Percentiles rank a stretch among this genome's conserved stretches.
These are phyloP conservation scores for Himalopsyche tibetana DNA, from an alignment of 2,888 invertebrate genomes.

Conservation along the genomic window DNA sequence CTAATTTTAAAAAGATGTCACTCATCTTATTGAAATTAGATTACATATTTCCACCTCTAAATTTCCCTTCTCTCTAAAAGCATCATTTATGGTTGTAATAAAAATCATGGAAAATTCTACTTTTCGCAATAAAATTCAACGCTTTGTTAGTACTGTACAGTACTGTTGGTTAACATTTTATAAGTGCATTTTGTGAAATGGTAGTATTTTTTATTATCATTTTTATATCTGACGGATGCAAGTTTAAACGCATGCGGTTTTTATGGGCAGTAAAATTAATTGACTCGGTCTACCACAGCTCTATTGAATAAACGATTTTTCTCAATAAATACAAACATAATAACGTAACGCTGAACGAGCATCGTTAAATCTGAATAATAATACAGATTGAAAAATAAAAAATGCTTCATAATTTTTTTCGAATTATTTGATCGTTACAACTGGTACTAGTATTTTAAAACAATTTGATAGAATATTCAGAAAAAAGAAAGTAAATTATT, in stretches of 20 bases:
- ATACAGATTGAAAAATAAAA: too few species aligned
- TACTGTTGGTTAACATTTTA: not conserved
- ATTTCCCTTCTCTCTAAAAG: conserved; percentile 10
- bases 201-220: conserved; percentile 2
- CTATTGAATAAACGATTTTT: not conserved
- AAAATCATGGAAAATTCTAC: conserved; percentile 26
- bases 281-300: conserved; percentile 9
- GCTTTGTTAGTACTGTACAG: not conserved
- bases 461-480: too few species aligned
- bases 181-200: conserved; percentile 23
- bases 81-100: conserved; percentile 27
- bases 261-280: conserved; percentile 18
- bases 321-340: too few species aligned
- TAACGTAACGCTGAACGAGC: too few species aligned
- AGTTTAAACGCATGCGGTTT: conserved; percentile 32
- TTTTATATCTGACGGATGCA: conserved; percentile 34
- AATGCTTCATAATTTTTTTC: too few species aligned
- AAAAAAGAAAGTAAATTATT: too few species aligned
- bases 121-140: conserved; percentile 34
- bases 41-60: not conserved
- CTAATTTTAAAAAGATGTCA: not conserved
- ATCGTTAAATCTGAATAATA: too few species aligned
- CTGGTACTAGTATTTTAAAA: too few species aligned
- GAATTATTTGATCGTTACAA: too few species aligned
- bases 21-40: not conserved